Evolutionary conservation across 37 sponge, comb jelly and placozoan genomes (phyloP).

Genomic region (Amphimedon queenslandica): DNA sequence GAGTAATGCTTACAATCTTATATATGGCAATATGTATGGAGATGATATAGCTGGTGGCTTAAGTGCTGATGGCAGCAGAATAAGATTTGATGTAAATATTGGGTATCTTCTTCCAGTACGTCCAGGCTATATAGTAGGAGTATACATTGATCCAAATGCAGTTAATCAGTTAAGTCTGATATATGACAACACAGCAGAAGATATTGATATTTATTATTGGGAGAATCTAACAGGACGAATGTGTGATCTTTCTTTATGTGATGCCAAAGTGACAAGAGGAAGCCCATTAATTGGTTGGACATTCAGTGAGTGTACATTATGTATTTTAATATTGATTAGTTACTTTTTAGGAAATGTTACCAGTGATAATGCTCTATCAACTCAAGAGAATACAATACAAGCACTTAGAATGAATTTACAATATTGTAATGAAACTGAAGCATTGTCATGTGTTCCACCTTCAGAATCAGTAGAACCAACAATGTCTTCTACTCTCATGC

Average conservation of each 20-base stretch:
- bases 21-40: neutral
- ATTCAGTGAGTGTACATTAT: slow-evolving; percentile 10
- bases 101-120: neutral
- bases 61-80: neutral
- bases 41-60: neutral
- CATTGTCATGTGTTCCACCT: too few species aligned
- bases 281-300: neutral
- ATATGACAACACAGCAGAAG: neutral
- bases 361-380: slow-evolving; percentile 1
- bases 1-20: neutral
- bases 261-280: neutral
- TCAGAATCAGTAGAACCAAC: too few species aligned
- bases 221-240: neutral
- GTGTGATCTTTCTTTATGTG: neutral
- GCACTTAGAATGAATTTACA: too few species aligned
- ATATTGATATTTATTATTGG: slow-evolving; percentile 5
- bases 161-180: neutral
- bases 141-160: neutral
- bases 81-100: neutral
- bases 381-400: too few species aligned
- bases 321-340: too few species aligned
- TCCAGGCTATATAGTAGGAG: slow-evolving; percentile 5
- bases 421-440: too few species aligned
- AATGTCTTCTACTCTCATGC: too few species aligned
- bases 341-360: slow-evolving; percentile 7